These are phyloP conservation scores for Cryptomyrus ogoouensis DNA, from an alignment of 2,113 vertebrate species.

Conservation along the genomic window DNA sequence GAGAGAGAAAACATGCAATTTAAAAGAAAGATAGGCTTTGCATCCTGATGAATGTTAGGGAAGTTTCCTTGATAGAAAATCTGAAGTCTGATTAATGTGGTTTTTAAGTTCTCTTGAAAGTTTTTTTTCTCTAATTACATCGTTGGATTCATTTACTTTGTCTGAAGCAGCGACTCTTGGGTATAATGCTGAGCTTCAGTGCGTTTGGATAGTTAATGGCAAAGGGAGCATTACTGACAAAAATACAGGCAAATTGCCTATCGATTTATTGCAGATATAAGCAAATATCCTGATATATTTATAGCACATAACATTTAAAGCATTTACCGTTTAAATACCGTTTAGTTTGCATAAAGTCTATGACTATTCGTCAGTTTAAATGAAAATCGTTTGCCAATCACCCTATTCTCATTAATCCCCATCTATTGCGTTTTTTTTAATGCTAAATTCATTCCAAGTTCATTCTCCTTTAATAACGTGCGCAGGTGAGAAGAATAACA, in stretches of 20 bases:
- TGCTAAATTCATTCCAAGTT: slow-evolving; percentile 44
- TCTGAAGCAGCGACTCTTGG: slow-evolving; percentile 49
- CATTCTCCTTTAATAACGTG: slow-evolving; percentile 42
- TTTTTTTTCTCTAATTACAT: slow-evolving; percentile 59
- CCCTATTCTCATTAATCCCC: slow-evolving; percentile 63
- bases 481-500: slow-evolving; percentile 61
- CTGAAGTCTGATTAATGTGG: slow-evolving; percentile 48
- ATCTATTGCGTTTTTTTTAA: slow-evolving; percentile 52
- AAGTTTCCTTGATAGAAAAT: slow-evolving; percentile 45
- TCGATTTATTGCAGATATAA: slow-evolving; percentile 57
- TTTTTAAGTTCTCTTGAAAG: slow-evolving; percentile 59
- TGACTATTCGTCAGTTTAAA: slow-evolving; percentile 41
- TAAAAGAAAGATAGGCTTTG: neutral
- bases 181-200: slow-evolving; percentile 42
- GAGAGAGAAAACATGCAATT: neutral
- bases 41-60: slow-evolving; percentile 37
- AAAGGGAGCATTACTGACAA: slow-evolving; percentile 42
- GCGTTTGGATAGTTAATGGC: slow-evolving; percentile 55
- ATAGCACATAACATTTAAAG: slow-evolving; percentile 45
- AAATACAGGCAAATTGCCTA: slow-evolving; percentile 53
- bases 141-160: slow-evolving; percentile 56
- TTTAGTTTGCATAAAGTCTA: slow-evolving; percentile 43
- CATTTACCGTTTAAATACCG: slow-evolving; percentile 48
- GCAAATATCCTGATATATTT: slow-evolving; percentile 52
- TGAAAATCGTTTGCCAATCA: slow-evolving; percentile 43